Conservation (phyloP, 2,888 invertebrate species). For the Cheilosia impressa region DNA sequence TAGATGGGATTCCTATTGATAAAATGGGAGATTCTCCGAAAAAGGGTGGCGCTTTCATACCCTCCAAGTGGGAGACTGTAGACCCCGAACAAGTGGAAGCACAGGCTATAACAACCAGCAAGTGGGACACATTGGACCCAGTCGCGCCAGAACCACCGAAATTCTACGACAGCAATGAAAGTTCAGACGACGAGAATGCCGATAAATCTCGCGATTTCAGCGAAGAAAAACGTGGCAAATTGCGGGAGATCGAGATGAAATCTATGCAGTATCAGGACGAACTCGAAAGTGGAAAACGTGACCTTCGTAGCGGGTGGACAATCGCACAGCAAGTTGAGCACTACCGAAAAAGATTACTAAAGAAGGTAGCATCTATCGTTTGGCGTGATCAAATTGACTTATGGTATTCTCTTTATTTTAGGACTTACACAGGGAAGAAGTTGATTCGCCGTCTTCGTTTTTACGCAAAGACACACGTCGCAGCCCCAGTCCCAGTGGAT, state of each 20-base stretch:
- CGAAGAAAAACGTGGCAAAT: conserved; percentile 89
- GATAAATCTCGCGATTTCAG: conserved; percentile 85
- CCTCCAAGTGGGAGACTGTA: conserved; percentile 98
- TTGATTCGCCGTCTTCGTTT: conserved; percentile 80
- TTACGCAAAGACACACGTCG: conserved; percentile 77
- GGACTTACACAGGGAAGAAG: conserved; percentile 76
- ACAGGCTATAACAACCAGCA: conserved; percentile 93
- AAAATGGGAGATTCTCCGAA: conserved; percentile 78
- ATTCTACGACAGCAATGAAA: conserved; percentile 81
- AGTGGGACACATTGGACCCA: conserved; percentile 92
- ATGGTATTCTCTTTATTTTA: conserved; percentile 36
- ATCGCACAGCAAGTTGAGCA: conserved; percentile 94
- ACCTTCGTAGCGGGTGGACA: conserved; percentile 89
- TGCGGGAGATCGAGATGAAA: conserved; percentile 97
- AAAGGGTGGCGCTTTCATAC: conserved; percentile 89
- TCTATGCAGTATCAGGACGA: conserved; percentile 98
- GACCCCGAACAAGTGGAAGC: conserved; percentile 93
- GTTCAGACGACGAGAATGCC: conserved; percentile 78
- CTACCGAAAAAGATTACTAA: conserved; percentile 94
- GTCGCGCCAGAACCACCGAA: conserved; percentile 82
- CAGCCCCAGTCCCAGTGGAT: conserved; percentile 77
- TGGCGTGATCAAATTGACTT: neutral
- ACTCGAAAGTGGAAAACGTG: conserved; percentile 92
- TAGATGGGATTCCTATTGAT: conserved; percentile 90
- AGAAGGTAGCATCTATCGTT: conserved; percentile 87